Conservation (phyloP, 2,797 vertebrate genomes). For the Prunella strophiata region DNA sequence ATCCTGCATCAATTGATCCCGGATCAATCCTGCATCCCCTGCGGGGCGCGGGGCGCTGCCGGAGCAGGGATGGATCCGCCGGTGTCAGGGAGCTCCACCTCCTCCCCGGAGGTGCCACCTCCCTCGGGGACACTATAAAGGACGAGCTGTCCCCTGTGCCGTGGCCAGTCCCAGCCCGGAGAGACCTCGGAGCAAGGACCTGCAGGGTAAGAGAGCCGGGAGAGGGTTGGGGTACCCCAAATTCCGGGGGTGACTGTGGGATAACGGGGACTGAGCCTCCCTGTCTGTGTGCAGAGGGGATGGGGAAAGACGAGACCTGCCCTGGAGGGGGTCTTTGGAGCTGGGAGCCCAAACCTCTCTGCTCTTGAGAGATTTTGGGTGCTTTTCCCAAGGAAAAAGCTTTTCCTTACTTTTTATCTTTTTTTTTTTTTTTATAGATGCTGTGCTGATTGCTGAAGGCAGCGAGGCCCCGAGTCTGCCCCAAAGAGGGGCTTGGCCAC, state of each 20-base stretch:
- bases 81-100: neutral
- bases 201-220: neutral
- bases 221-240: neutral
- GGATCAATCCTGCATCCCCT: neutral
- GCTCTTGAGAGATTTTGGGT: accelerated
- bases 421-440: neutral
- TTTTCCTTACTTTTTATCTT: neutral
- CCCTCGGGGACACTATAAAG: constrained; percentile 29
- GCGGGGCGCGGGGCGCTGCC: accelerated
- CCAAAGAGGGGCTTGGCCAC: neutral
- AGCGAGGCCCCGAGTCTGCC: accelerated
- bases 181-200: neutral
- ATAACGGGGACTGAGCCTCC: accelerated
- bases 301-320: neutral
- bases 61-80: neutral
- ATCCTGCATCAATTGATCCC: neutral
- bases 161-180: neutral
- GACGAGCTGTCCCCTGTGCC: neutral
- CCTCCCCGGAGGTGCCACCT: constrained; percentile 11
- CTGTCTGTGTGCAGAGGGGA: accelerated
- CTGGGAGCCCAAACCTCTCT: neutral
- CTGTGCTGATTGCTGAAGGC: neutral
- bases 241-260: neutral
- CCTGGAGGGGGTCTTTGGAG: neutral
- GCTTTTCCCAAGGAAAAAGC: neutral